Conservation (phyloP, 2,113 vertebrate species). For the Tretioscincus oriximinensis region DNA sequence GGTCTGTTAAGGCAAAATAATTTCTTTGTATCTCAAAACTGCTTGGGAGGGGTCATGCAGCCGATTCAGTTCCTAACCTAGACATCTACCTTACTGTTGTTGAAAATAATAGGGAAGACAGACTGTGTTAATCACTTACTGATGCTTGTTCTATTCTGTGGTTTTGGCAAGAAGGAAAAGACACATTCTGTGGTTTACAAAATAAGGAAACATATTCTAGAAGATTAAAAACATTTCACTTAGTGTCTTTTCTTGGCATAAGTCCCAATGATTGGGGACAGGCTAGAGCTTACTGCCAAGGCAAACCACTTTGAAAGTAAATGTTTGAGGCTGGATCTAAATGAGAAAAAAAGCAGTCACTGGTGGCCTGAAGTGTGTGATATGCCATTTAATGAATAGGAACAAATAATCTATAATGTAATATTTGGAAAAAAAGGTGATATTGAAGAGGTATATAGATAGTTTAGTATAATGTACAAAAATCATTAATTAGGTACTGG, state of each 20-base stretch:
- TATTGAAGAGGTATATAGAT: too few species aligned
- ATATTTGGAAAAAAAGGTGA: too few species aligned
- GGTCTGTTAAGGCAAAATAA: neutral
- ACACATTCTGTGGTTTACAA: slow-evolving; percentile 58
- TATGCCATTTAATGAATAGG: too few species aligned
- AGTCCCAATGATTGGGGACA: neutral
- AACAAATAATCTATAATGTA: too few species aligned
- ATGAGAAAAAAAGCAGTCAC: too few species aligned
- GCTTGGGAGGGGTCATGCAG: slow-evolving; percentile 31
- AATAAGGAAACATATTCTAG: slow-evolving; percentile 47
- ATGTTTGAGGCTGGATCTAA: too few species aligned
- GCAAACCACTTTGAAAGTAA: too few species aligned
- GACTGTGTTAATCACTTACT: slow-evolving; percentile 64
- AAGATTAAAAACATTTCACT: slow-evolving; percentile 24
- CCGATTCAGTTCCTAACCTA: slow-evolving; percentile 35
- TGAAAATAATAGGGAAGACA: slow-evolving; percentile 58
- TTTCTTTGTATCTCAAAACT: slow-evolving; percentile 33
- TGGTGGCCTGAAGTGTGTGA: too few species aligned
- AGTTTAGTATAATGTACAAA: too few species aligned
- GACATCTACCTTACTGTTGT: slow-evolving; percentile 50
- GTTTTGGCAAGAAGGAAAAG: slow-evolving; percentile 66
- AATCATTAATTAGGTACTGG: too few species aligned
- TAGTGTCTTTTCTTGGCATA: neutral
- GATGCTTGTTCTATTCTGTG: slow-evolving; percentile 55
- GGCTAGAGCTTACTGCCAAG: neutral